Evolutionary conservation across 2,888 invertebrate species (phyloP).

Genomic region (Brachylomia viminalis): DNA sequence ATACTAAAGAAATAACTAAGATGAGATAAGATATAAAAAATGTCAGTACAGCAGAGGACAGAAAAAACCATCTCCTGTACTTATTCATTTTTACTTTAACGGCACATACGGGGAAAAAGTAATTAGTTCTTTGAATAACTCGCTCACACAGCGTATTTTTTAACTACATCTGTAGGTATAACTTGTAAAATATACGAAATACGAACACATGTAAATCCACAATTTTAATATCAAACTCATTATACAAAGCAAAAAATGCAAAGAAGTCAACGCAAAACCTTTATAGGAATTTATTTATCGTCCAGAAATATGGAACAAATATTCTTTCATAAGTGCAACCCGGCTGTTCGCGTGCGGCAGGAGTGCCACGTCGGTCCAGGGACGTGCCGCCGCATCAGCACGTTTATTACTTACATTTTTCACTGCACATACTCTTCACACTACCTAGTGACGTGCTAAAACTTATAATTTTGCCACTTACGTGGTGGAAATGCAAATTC

Average conservation of each 20-base stretch:
- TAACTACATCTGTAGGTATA: neutral
- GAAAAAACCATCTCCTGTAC: neutral
- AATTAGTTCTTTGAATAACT: too few relatives aligned
- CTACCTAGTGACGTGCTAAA: constrained; percentile 53
- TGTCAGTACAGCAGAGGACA: neutral
- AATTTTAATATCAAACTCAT: constrained; percentile 8
- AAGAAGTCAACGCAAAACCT: constrained; percentile 5
- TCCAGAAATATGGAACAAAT: constrained; percentile 61
- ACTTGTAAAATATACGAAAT: neutral
- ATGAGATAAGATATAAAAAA: neutral
- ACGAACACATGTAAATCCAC: neutral
- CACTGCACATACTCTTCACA: constrained; percentile 67
- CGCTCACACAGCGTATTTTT: neutral
- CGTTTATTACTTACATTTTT: constrained; percentile 84
- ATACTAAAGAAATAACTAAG: neutral
- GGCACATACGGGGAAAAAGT: too few relatives aligned
- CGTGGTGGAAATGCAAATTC: constrained; percentile 38
- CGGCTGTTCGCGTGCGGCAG: constrained; percentile 40
- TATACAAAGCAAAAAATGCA: constrained; percentile 8
- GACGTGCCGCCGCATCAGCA: constrained; percentile 84
- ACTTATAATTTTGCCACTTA: constrained; percentile 64
- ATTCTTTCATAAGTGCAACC: constrained; percentile 57
- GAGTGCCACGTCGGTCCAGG: constrained; percentile 62
- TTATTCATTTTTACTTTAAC: neutral
- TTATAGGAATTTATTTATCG: constrained; percentile 46